Evolutionary conservation across 2,113 vertebrate genomes (phyloP).

Genomic region (Rhipidura dahli): DNA sequence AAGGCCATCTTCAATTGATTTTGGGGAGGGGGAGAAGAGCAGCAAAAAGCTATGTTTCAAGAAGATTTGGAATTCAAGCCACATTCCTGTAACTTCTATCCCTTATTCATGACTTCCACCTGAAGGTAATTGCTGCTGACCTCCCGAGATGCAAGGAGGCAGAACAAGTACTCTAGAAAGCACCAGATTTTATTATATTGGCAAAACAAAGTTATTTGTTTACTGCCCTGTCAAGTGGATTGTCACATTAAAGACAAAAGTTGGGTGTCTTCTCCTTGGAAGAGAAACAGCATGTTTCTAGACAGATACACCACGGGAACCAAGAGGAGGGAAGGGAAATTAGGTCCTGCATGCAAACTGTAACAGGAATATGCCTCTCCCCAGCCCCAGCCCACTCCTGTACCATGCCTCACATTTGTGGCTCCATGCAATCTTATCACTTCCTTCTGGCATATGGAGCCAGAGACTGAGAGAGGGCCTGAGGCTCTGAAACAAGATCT

Average conservation of each 20-base stretch:
- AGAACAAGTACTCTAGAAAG: not conserved
- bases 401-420: not conserved
- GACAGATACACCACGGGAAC: not conserved
- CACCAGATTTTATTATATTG: not conserved
- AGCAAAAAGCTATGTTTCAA: not conserved
- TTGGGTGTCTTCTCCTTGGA: not conserved
- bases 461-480: not conserved
- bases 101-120: not conserved
- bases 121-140: not conserved
- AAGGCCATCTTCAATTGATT: slow-evolving; percentile 23
- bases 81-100: not conserved
- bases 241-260: not conserved
- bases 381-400: not conserved
- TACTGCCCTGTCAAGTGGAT: not conserved
- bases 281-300: not conserved
- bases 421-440: not conserved
- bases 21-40: not conserved
- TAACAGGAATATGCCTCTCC: not conserved
- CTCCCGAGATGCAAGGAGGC: not conserved
- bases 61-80: slow-evolving; percentile 7
- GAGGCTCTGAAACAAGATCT: not conserved
- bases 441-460: not conserved
- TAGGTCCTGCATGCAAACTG: fast-evolving
- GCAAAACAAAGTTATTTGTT: not conserved
- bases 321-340: not conserved